Evolutionary conservation across 1,140 invertebrate species (phyloP).

Genomic region (Pseudomyrmex sp.): DNA sequence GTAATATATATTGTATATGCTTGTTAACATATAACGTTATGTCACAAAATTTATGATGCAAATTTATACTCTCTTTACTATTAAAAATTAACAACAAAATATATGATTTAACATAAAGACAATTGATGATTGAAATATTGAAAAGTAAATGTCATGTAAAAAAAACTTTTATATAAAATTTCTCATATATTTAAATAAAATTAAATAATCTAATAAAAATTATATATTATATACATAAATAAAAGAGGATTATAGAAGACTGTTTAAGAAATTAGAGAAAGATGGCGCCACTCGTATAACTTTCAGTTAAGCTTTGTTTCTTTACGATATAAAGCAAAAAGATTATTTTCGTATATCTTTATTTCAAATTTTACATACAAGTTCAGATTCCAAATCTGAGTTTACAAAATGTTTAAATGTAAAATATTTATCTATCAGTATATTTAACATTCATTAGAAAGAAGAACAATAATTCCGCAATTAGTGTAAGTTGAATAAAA

Average conservation of each 20-base stretch:
- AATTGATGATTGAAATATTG: background rate
- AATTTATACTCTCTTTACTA: background rate
- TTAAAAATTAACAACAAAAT: background rate
- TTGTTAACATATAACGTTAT: constrained; percentile 2
- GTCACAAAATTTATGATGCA: background rate
- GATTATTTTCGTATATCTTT: too few species aligned
- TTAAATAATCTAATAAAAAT: background rate
- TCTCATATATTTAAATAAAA: constrained; percentile 3
- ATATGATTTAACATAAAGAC: background rate
- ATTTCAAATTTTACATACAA: too few species aligned
- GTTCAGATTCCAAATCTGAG: background rate
- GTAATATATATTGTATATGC: too few species aligned
- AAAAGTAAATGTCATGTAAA: background rate
- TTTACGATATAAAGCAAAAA: background rate
- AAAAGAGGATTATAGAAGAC: background rate
- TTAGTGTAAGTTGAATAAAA: too few species aligned
- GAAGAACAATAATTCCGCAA: too few species aligned
- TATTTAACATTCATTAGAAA: background rate
- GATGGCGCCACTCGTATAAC: constrained; percentile 33
- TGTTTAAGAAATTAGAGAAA: constrained; percentile 34
- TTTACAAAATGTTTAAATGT: background rate
- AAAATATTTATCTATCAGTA: background rate
- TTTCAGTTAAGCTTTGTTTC: background rate
- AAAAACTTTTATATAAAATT: background rate
- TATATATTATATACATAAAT: constrained; percentile 14